Conservation (phyloP, 2,113 vertebrate genomes). For the Macrotis lagotis region DNA sequence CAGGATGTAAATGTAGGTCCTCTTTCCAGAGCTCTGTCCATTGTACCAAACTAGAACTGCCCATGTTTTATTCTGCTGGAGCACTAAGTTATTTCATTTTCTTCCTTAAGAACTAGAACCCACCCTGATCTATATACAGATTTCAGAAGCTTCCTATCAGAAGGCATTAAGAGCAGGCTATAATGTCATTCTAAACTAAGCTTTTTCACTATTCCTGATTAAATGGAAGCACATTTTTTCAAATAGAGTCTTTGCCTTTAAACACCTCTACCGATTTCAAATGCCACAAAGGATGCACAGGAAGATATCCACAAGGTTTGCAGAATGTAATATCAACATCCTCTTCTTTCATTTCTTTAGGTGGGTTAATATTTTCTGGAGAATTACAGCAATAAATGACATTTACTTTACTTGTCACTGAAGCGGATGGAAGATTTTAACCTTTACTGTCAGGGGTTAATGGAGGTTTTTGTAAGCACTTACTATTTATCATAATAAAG, state of each 20-base stretch:
- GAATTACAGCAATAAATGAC: constrained; percentile 21
- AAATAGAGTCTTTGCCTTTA: background rate
- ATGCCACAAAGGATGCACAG: fast-evolving
- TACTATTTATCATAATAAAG: constrained; percentile 54
- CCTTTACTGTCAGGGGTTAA: background rate
- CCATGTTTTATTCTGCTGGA: background rate
- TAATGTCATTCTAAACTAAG: background rate
- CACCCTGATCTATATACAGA: background rate
- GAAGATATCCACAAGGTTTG: background rate
- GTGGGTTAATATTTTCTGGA: constrained; percentile 1
- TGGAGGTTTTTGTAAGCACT: background rate
- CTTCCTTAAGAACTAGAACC: background rate
- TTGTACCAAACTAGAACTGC: background rate
- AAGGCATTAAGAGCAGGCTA: background rate
- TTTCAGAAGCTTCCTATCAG: background rate
- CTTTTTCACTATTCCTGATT: background rate
- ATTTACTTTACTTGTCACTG: constrained; percentile 43
- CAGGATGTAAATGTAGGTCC: background rate
- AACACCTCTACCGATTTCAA: background rate
- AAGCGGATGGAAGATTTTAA: background rate
- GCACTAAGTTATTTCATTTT: background rate
- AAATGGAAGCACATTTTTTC: background rate
- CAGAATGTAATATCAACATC: background rate
- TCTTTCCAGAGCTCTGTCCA: background rate
- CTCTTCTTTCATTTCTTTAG: background rate